phyloP scores from a whole-genome alignment of 2,888 invertebrate species.

The Plutella xylostella region DNA sequence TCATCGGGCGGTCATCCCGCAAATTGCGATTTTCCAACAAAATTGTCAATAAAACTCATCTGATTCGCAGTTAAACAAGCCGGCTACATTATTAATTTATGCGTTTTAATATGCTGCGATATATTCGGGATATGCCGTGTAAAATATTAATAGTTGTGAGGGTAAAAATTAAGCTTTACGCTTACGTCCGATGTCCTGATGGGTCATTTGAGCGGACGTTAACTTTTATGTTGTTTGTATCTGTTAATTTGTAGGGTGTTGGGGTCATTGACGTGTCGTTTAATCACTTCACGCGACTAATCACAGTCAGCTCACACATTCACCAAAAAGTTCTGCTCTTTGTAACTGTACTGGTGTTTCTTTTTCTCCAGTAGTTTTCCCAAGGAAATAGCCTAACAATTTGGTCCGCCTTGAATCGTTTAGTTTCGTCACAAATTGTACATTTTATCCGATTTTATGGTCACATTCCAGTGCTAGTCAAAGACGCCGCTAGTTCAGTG shows the following conservation, averaged over 20 bases:
- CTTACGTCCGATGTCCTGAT: conserved; percentile 29
- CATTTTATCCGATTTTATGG: conserved; percentile 4
- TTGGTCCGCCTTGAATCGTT: conserved; percentile 31
- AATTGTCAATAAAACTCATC: conserved; percentile 71
- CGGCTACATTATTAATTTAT: conserved; percentile 69
- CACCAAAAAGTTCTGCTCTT: background rate
- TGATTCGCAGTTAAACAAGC: conserved; percentile 70
- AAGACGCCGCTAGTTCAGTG: conserved; percentile 6
- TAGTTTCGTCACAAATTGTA: conserved; percentile 3
- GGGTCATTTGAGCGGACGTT: conserved; percentile 54
- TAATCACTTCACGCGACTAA: background rate
- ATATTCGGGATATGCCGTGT: conserved; percentile 63
- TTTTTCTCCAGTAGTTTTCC: background rate
- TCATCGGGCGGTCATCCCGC: conserved; percentile 60
- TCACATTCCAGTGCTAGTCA: conserved; percentile 8
- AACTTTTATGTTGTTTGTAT: conserved; percentile 42
- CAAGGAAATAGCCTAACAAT: conserved; percentile 32
- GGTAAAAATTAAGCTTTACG: conserved; percentile 70
- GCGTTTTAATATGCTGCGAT: conserved; percentile 67
- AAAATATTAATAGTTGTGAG: conserved; percentile 68
- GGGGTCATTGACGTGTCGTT: background rate
- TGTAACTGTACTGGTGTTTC: too few relatives aligned
- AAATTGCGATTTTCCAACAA: conserved; percentile 69
- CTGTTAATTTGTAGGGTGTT: conserved; percentile 45
- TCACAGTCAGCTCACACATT: background rate